Conservation (phyloP, 1,140 invertebrate species). For the Drosophila orena region DNA sequence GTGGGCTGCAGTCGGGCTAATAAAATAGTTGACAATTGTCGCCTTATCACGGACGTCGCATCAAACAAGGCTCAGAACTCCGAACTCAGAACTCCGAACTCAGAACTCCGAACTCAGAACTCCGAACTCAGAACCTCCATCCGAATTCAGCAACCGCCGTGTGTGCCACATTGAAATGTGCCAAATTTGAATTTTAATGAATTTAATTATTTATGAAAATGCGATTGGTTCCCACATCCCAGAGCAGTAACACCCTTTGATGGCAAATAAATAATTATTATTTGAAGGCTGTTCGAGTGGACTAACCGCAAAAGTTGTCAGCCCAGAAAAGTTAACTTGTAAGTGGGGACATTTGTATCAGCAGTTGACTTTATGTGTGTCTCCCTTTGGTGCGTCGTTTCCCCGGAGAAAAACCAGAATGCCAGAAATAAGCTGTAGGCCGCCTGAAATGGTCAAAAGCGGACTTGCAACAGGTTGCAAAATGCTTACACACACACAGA, state of each 20-base stretch:
- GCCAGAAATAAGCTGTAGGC: slow-evolving; percentile 35
- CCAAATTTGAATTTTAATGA: slow-evolving; percentile 82
- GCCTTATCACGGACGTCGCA: slow-evolving; percentile 72
- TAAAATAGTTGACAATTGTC: slow-evolving; percentile 83
- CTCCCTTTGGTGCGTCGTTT: slow-evolving; percentile 27
- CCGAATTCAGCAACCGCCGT: slow-evolving; percentile 48
- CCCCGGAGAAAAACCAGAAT: slow-evolving; percentile 28
- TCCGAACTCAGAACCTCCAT: slow-evolving; percentile 23
- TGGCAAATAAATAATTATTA: neutral
- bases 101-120: too few species aligned
- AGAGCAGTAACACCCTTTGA: neutral
- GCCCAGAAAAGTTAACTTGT: slow-evolving; percentile 13
- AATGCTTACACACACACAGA: slow-evolving; percentile 55
- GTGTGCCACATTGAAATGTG: slow-evolving; percentile 35
- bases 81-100: too few species aligned
- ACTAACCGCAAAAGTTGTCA: neutral
- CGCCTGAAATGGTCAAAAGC: slow-evolving; percentile 62
- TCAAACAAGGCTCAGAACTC: slow-evolving; percentile 61
- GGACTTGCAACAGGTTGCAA: slow-evolving; percentile 66
- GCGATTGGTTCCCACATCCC: too few species aligned
- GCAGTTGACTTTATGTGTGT: slow-evolving; percentile 13
- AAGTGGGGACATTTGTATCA: slow-evolving; percentile 42
- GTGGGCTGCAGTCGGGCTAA: slow-evolving; percentile 34
- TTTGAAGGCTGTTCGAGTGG: neutral
- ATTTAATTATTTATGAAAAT: slow-evolving; percentile 76